Conservation (phyloP, 2,797 vertebrate species). For the Sebastes minor region DNA sequence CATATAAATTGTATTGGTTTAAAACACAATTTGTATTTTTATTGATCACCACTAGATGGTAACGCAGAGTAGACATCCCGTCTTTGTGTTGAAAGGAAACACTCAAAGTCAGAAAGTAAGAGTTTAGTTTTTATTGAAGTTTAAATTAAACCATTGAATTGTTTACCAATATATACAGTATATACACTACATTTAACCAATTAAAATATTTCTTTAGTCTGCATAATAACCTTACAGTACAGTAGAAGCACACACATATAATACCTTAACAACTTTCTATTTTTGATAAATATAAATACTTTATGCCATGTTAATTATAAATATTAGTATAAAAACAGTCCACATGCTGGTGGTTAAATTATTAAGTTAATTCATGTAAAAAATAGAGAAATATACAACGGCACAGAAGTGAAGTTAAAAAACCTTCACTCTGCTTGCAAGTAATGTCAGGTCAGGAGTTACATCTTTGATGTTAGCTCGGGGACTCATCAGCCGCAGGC, state of each 20-base stretch:
- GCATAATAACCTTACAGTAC: not conserved
- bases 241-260: not conserved
- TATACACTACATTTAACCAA: not conserved
- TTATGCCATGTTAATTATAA: conserved; percentile 23
- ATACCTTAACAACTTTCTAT: not conserved
- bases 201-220: not conserved
- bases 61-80: too few relatives aligned
- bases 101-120: not conserved
- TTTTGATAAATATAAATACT: conserved; percentile 34
- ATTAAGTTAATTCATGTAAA: conserved; percentile 38
- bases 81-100: not conserved
- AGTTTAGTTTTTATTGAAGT: not conserved
- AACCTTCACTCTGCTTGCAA: not conserved
- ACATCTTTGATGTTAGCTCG: not conserved
- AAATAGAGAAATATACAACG: conserved; percentile 44
- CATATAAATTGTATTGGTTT: too few relatives aligned
- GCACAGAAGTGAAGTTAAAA: not conserved
- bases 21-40: too few relatives aligned
- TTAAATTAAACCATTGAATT: not conserved
- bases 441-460: not conserved
- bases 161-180: too few relatives aligned
- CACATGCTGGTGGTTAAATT: not conserved
- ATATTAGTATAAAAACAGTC: conserved; percentile 25
- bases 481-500: not conserved
- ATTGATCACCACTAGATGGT: too few relatives aligned